Evolutionary conservation across 2,888 invertebrate genomes (phyloP).

Genomic region (Epistrophella euchroma): DNA sequence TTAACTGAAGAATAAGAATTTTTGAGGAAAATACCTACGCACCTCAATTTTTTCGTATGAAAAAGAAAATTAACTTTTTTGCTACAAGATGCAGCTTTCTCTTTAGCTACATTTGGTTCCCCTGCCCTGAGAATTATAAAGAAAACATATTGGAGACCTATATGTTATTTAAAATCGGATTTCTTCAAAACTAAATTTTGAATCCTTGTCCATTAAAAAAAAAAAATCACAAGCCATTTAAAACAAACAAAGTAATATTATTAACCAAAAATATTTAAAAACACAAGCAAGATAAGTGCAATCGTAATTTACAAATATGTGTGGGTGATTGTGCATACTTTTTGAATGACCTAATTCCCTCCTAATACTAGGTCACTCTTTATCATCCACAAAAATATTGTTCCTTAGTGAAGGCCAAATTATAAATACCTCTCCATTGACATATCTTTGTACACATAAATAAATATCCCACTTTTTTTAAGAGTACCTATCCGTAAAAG

Average conservation of each 20-base stretch:
- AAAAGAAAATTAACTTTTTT: no score
- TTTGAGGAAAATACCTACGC: no score
- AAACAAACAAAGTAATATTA: neutral
- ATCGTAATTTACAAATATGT: neutral
- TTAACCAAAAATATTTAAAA: neutral
- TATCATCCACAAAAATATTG: constrained; percentile 52
- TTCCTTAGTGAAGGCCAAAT: constrained; percentile 55
- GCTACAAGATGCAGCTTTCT: no score
- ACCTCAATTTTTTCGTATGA: no score
- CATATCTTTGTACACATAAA: neutral
- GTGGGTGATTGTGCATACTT: constrained; percentile 26
- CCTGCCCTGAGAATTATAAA: no score
- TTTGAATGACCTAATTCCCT: constrained; percentile 57
- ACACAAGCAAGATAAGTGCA: neutral
- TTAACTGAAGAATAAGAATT: no score
- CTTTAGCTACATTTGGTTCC: no score
- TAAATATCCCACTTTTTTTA: neutral
- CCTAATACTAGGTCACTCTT: constrained; percentile 58
- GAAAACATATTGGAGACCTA: no score
- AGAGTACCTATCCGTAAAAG: constrained; percentile 7
- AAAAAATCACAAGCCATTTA: no score
- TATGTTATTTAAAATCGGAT: neutral
- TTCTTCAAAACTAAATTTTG: neutral
- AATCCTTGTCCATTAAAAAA: no score
- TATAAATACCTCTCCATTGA: constrained; percentile 34